Evolutionary conservation across 2,797 vertebrate genomes (phyloP).

Genomic region (Sebastes trivittatus): DNA sequence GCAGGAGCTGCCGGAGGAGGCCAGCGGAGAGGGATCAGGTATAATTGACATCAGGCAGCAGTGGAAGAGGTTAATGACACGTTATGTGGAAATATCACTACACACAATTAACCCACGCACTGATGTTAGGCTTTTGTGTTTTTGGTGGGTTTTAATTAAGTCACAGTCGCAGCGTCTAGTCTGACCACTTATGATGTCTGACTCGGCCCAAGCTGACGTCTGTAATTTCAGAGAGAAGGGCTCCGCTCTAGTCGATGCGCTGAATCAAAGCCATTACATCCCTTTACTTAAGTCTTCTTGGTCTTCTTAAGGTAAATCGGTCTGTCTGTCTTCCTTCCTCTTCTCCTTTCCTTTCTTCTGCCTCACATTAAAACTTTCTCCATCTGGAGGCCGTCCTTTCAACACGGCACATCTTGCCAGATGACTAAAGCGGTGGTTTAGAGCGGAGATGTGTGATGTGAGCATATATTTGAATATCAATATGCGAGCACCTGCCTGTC

Average conservation of each 20-base stretch:
- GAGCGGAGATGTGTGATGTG: conserved; percentile 47
- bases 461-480: conserved; percentile 67
- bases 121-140: conserved; percentile 75
- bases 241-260: conserved; percentile 39
- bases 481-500: conserved; percentile 58
- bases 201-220: conserved; percentile 56
- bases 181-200: conserved; percentile 75
- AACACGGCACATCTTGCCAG: conserved; percentile 55
- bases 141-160: conserved; percentile 77
- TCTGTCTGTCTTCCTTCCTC: conserved; percentile 33
- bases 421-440: conserved; percentile 52
- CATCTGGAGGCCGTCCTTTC: conserved; percentile 71
- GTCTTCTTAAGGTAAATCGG: conserved; percentile 49
- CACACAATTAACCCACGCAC: conserved; percentile 57
- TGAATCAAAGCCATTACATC: conserved; percentile 64
- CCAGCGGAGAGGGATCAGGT: conserved; percentile 87
- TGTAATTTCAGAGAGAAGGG: conserved; percentile 63
- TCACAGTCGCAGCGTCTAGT: conserved; percentile 69
- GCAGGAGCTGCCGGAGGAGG: conserved; percentile 95
- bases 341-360: not conserved
- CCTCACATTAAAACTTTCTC: conserved; percentile 51
- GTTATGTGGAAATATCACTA: conserved; percentile 59
- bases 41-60: conserved; percentile 59
- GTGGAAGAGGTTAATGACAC: conserved; percentile 69
- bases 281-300: conserved; percentile 66